A percentile compares a stretch with the other conserved stretches of the same genome.
These are phyloP conservation scores for Potamilus streckersoni DNA, from an alignment of 1,140 invertebrate species.

Conservation along the genomic window DNA sequence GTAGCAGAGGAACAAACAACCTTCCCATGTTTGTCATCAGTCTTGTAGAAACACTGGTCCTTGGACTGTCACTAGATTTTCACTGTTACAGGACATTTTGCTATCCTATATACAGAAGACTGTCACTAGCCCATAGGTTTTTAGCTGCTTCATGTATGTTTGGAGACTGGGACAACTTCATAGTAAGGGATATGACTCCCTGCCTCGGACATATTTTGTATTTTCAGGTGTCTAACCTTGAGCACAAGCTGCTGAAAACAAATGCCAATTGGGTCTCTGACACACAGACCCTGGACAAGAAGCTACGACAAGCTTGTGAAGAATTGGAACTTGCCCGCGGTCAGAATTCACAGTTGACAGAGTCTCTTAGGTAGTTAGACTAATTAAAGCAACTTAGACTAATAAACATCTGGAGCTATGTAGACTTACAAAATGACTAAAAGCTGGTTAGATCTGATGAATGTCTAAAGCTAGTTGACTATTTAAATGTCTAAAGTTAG, in stretches of 20 bases:
- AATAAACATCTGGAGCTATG: background rate
- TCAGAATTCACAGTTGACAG: slow-evolving; percentile 33
- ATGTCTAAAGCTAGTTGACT: background rate
- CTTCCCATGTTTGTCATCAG: no score
- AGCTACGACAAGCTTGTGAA: slow-evolving; percentile 45
- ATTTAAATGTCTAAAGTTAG: background rate
- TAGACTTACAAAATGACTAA: background rate
- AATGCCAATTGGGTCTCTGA: slow-evolving; percentile 52
- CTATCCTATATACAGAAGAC: no score
- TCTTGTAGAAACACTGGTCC: no score
- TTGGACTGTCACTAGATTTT: no score
- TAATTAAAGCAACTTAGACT: no score
- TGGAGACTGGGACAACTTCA: no score
- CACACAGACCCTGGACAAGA: slow-evolving; percentile 48
- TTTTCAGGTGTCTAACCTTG: slow-evolving; percentile 49
- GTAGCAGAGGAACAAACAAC: no score
- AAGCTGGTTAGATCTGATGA: background rate
- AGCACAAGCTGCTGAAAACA: slow-evolving; percentile 52
- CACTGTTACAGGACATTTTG: no score
- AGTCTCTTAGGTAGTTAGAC: slow-evolving; percentile 38
- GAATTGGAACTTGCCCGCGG: slow-evolving; percentile 44
- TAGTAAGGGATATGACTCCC: no score
- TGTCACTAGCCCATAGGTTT: no score
- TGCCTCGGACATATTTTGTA: background rate
- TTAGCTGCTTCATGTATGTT: no score